Evolutionary conservation across 2,797 vertebrate genomes (phyloP), one percentile per base, ranked within the genome.

Genomic region (Rhinella marina): DNA sequence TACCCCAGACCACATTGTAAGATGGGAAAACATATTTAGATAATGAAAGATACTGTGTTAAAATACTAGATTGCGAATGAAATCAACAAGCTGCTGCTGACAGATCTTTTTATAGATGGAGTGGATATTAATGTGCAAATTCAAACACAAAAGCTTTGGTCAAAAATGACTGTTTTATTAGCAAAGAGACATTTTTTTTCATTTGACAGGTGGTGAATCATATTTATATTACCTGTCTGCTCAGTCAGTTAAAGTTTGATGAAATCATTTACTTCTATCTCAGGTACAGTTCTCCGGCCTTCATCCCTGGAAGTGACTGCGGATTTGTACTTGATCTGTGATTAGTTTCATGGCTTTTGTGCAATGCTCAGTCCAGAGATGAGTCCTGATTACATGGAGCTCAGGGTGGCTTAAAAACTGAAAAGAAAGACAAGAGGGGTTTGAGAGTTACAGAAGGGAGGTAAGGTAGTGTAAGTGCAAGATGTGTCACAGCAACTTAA

Each of bases 301-400:
- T 85, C 48, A 85, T 81, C 84, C 50, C 68, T 64, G n/a, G 21
- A 82, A 86, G 78, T 76, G 57, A 41, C 29, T 78, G 52, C 16
- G 68, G 83, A 81, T 88, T 88, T 88, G 59, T 76, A 50, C 76
- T 54, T 86, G 78, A 88, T 86, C 87, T 82, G 84, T 85, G 66
- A 88, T 88, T 82, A 86, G 70, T 76, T 29, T 56, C 79, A 21
- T 82, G 77, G 87, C 84, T 88, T 86, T 88, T 88, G 87, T 88
- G n/a, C 75, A 84, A 85, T 57, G 41, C 76, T 70, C 50, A 23
- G 59, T 86, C 25, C 59, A 64, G 82, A 82, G 81, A 84, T n/a
- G n/a, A n/a, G 75, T 75, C 41, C 84, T 76, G 87, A 88, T 88
- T 86, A 88, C 83, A 82, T 27, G 78, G 56, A 68, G 83, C 78